phyloP scores from a whole-genome alignment of 2,113 vertebrate genomes.

The Oryzias celebensis region DNA sequence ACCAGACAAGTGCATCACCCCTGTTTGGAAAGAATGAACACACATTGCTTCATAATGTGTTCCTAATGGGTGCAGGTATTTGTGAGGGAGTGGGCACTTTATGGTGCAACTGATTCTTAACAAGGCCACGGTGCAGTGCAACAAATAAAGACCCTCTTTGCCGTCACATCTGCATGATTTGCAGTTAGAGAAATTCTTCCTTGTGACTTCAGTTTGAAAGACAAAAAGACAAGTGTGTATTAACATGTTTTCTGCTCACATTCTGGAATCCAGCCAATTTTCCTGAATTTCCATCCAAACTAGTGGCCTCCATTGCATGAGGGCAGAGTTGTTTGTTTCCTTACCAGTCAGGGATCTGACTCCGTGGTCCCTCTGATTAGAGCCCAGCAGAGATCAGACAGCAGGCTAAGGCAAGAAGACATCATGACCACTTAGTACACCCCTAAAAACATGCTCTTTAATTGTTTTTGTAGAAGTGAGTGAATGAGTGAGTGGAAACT shows the following conservation, averaged over 20 bases:
- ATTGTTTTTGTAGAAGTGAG: constrained; percentile 74
- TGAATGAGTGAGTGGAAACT: constrained; percentile 77
- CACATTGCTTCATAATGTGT: constrained; percentile 68
- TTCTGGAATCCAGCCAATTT: constrained; percentile 16
- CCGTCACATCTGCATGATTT: constrained; percentile 37
- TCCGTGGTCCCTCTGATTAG: constrained; percentile 59
- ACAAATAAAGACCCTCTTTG: background rate
- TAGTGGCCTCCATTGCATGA: constrained; percentile 33
- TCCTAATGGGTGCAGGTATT: constrained; percentile 75
- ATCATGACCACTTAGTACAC: constrained; percentile 54
- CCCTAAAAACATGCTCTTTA: constrained; percentile 67
- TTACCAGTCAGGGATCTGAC: constrained; percentile 49
- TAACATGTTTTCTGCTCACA: constrained; percentile 13
- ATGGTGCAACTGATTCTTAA: constrained; percentile 34
- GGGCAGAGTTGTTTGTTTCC: constrained; percentile 50
- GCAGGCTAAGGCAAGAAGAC: constrained; percentile 43
- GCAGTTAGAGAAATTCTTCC: constrained; percentile 37
- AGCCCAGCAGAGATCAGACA: constrained; percentile 68
- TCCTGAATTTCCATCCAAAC: constrained; percentile 21
- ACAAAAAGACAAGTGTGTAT: constrained; percentile 12
- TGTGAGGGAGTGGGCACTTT: constrained; percentile 51
- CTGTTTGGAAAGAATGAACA: constrained; percentile 75
- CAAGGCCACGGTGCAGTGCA: constrained; percentile 31
- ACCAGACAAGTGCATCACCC: constrained; percentile 74
- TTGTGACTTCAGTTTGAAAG: constrained; percentile 7